These are phyloP conservation scores for Cremastinae sp. DNA, from an alignment of 2,888 invertebrate genomes.

Conservation along the genomic window DNA sequence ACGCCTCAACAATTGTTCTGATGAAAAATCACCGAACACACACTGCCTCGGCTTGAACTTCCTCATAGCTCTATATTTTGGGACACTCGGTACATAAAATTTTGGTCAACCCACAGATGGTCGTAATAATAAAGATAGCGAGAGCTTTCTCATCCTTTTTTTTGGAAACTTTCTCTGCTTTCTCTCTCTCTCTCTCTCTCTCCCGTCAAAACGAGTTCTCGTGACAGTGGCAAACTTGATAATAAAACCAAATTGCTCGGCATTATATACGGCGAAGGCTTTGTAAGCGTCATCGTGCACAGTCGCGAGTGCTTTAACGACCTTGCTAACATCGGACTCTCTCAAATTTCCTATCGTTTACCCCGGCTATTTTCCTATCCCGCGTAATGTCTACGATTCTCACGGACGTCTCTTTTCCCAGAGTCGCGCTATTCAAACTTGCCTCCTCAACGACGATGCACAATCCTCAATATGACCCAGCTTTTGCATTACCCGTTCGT, in stretches of 20 bases:
- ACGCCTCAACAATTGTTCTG: too few relatives aligned
- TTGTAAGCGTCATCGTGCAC: conserved; percentile 52
- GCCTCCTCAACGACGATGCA: neutral
- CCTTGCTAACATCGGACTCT: conserved; percentile 50
- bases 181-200: conserved; percentile 9
- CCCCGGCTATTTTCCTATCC: conserved; percentile 33
- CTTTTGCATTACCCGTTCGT: neutral
- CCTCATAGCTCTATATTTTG: too few relatives aligned
- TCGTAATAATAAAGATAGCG: conserved; percentile 66
- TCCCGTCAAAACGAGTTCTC: neutral
- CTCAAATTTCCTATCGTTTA: conserved; percentile 33
- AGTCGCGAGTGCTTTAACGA: conserved; percentile 56
- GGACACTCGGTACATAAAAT: neutral
- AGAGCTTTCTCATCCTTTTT: conserved; percentile 49
- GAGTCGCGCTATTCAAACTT: neutral
- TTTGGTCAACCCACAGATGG: conserved; percentile 51
- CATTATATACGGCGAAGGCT: conserved; percentile 7
- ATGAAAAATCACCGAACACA: too few relatives aligned
- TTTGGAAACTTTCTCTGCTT: conserved; percentile 38
- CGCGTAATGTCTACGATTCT: conserved; percentile 25
- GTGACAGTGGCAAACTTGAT: conserved; percentile 48
- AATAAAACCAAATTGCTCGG: conserved; percentile 64
- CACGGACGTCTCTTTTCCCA: neutral
- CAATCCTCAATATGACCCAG: neutral
- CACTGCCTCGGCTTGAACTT: too few relatives aligned